Evolutionary conservation across 2,113 vertebrate genomes (phyloP).

Genomic region (Phalacrocorax aristotelis): DNA sequence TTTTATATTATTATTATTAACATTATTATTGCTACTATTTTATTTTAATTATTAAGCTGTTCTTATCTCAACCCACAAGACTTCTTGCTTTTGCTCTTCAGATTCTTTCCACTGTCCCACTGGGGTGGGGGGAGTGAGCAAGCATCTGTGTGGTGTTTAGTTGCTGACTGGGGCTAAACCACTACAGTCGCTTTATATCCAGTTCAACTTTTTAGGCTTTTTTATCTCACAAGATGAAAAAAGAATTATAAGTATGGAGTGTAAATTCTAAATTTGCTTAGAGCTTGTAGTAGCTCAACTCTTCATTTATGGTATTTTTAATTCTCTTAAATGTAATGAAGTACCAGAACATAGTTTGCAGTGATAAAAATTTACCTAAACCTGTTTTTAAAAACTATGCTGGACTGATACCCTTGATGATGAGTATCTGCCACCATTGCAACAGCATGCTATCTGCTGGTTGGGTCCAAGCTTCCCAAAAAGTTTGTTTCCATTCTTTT

Average conservation of each 20-base stretch:
- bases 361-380: background rate
- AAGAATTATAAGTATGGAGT: background rate
- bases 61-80: too few relatives aligned
- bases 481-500: background rate
- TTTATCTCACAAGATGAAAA: background rate
- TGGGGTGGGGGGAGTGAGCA: too few relatives aligned
- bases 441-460: background rate
- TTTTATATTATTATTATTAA: too few relatives aligned
- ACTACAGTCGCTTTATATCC: background rate
- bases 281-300: background rate
- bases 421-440: background rate
- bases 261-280: background rate
- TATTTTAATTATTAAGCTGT: too few relatives aligned
- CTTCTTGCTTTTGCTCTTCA: too few relatives aligned
- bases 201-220: background rate
- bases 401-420: too few relatives aligned
- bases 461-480: background rate
- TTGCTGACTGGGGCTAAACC: too few relatives aligned
- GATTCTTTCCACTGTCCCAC: too few relatives aligned
- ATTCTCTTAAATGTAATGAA: background rate
- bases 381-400: background rate
- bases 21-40: too few relatives aligned
- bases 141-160: too few relatives aligned
- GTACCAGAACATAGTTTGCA: background rate
- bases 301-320: background rate